Base-by-base conservation (phyloP, 2,888 invertebrate species). In the Ischnura elegans region DNA sequence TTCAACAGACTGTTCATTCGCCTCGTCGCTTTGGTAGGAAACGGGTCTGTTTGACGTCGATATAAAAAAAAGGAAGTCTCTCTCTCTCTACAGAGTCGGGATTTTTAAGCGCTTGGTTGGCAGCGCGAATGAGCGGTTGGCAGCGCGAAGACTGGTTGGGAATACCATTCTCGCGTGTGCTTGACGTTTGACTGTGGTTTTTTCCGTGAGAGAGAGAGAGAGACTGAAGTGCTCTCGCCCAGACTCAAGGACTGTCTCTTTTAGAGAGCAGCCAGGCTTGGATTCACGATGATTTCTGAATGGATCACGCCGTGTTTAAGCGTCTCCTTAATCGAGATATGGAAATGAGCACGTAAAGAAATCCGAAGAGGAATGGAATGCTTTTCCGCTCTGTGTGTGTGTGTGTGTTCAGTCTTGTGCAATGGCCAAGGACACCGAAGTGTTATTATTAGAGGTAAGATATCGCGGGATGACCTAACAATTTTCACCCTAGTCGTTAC, bases 1-100 rank as follows among this genome's bases (percentile, higher is more conserved):
- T 76, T 76, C 76, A 76, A 76, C 76, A 76, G 76, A 76, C 36
- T 76, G 76, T 36, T 76, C 76, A 36, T n/a, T 76, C 76, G 76
- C 36, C 76, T 76, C 76, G 36, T 4, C 76, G 36, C 76, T 21
- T 25, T 36, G 13, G 29, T 36, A 36, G 76, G 76, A 76, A 76
- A 76, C 16, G 76, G 76, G 76, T 29, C 76, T 76, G 76, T 76
- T 76, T 5, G 29, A 16, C 76, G 76, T 76, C 36, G 76, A 76
- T 76, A 76, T 36, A 76, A 66, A 76, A 76, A 36, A 6, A 66
- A 76, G 36, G 16, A 6, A 10, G 29, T 36, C 36, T 76, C 76
- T 29, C 21, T 36, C 13, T n/a, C n/a, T n/a, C n/a, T n/a, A n/a
- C n/a, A n/a, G n/a, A n/a, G 76, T 36, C 36, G 66, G 66, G 13